Conservation (phyloP, 2,797 vertebrate species). For the Pyrocephalus nanus region DNA sequence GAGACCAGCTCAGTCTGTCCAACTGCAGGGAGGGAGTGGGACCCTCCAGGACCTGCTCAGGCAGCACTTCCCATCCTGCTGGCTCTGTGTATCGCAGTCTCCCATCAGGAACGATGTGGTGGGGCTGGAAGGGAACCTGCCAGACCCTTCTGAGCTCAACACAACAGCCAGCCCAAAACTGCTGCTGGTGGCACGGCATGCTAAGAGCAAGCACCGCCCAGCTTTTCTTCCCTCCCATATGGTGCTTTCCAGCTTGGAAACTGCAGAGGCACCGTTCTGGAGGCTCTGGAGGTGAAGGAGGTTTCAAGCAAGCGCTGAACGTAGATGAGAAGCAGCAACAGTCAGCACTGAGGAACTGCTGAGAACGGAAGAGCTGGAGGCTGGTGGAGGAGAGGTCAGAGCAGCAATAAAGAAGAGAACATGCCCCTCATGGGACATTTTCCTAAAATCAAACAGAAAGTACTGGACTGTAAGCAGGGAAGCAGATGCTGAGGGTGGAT, state of each 20-base stretch:
- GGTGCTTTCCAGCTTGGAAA: not conserved
- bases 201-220: not conserved
- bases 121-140: not conserved
- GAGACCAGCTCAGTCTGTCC: not conserved
- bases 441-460: not conserved
- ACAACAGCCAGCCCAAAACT: not conserved
- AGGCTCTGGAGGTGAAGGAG: not conserved
- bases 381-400: not conserved
- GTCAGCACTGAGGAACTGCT: not conserved
- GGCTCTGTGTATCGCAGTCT: not conserved
- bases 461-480: not conserved
- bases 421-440: not conserved
- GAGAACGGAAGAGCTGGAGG: not conserved
- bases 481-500: not conserved
- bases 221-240: not conserved
- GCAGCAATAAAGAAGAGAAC: not conserved
- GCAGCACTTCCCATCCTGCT: not conserved
- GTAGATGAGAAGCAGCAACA: not conserved
- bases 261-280: not conserved
- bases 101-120: not conserved
- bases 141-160: not conserved
- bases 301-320: not conserved
- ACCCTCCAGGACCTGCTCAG: not conserved
- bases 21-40: not conserved
- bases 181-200: not conserved